Evolutionary conservation across 1,140 invertebrate genomes (phyloP), one percentile per base, ranked within the genome.

Genomic region (Listronotus oregonensis): DNA sequence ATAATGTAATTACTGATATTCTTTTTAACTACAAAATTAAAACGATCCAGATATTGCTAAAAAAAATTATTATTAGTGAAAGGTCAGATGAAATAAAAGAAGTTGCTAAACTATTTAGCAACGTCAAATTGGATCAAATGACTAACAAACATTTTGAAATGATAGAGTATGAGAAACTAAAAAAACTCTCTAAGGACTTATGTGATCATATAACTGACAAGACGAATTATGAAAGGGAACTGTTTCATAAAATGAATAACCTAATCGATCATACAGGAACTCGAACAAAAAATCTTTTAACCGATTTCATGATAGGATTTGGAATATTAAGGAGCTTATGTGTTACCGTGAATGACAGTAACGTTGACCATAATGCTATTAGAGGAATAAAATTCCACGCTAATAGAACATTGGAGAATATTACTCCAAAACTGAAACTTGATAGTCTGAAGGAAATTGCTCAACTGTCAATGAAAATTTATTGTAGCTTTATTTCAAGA

Each of bases 11-110:
- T 50, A 50, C 47, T 21, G 47, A 50, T 1, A 17, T 50, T 18
- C 47, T 50, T 50, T 50, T 15, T 17, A 50, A 50, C 0, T 15
- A 50, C 47, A 50, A 50, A 17, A 6, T 50, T 18, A 50, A 11
- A 50, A 50, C 15, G 4, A 50, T 50, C 47, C 12, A 12, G 15
- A 50, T 12, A 21, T 17, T 50, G 15, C 47, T 50, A 50, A 50
- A 17, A 21, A 18, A 50, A 17, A 15, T 50, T 6, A 7, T 27
- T 27, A 17, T 14, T 21, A 50, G 47, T 50, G 6, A 50, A 17
- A 50, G 21, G 6, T 50, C 6, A 17, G 0, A 0, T 5, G 47
- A 50, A 6, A 27, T 50, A 50, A 50, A 50, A 2, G 47, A 50
- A 50, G 14, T 50, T 18, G 0, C 12, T 50, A 6, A 14, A 18